These are phyloP conservation scores for Ellobium chinense DNA, from an alignment of 2,888 invertebrate genomes.

Conservation along the genomic window DNA sequence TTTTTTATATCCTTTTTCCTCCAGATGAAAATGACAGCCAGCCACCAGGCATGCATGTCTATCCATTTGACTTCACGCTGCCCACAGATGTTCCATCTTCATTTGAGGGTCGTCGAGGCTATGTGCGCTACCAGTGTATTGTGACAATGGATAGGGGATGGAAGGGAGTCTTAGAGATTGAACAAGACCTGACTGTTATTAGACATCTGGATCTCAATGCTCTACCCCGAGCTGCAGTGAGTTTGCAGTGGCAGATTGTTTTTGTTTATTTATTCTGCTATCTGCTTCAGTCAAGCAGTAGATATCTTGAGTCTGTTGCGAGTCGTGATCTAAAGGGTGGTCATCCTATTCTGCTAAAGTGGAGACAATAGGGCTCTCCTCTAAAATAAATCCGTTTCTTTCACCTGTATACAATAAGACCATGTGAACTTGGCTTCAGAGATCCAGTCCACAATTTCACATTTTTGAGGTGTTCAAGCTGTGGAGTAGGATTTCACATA, in stretches of 20 bases:
- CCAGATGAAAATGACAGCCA: constrained; percentile 42
- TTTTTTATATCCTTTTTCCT: not conserved
- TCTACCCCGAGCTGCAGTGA: constrained; percentile 45
- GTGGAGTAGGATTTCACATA: too few relatives aligned
- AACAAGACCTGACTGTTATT: constrained; percentile 51
- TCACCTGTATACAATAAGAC: too few relatives aligned
- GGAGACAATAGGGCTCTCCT: too few relatives aligned
- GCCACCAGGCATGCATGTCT: constrained; percentile 49
- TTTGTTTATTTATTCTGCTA: not conserved
- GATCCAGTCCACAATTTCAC: too few relatives aligned
- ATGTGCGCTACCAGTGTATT: constrained; percentile 48
- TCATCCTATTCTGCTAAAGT: too few relatives aligned
- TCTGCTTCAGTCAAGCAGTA: too few relatives aligned
- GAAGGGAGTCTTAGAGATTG: constrained; percentile 46
- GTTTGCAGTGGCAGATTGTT: not conserved
- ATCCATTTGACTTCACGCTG: constrained; percentile 50
- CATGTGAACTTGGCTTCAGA: too few relatives aligned
- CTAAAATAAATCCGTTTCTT: too few relatives aligned
- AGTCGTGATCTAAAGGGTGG: too few relatives aligned
- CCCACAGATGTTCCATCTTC: constrained; percentile 50
- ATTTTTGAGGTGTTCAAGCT: too few relatives aligned
- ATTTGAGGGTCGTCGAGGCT: constrained; percentile 50
- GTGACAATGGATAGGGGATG: constrained; percentile 48
- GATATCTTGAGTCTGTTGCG: too few relatives aligned
- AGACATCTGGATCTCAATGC: constrained; percentile 47